Evolutionary conservation across 2,888 invertebrate genomes (phyloP).

Genomic region (Chrysolina oricalcia): DNA sequence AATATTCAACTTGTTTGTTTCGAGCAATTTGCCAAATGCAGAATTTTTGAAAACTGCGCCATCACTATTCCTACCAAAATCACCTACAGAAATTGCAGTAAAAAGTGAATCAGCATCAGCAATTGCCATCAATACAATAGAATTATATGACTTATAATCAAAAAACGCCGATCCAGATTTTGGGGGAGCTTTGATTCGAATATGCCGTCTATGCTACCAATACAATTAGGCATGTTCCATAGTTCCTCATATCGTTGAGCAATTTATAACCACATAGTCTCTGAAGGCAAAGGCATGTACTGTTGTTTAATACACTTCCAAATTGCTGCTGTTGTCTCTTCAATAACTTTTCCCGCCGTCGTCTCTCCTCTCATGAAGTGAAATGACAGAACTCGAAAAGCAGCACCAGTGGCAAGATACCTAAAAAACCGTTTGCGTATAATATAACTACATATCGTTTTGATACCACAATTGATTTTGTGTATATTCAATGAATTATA

Average conservation of each 20-base stretch:
- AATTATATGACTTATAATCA: conserved; percentile 41
- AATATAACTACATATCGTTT: conserved; percentile 26
- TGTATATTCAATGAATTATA: conserved; percentile 30
- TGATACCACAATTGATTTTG: conserved; percentile 32
- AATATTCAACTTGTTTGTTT: conserved; percentile 36
- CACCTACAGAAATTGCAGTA: conserved; percentile 40
- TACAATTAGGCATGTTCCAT: conserved; percentile 55
- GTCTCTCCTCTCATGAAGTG: conserved; percentile 36
- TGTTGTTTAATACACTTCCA: conserved; percentile 26
- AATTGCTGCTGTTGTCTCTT: conserved; percentile 32
- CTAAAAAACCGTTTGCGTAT: conserved; percentile 28
- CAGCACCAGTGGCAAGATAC: conserved; percentile 30
- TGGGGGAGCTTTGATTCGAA: conserved; percentile 31
- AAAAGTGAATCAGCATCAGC: conserved; percentile 31
- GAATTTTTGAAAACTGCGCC: conserved; percentile 39
- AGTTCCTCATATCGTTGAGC: conserved; percentile 45
- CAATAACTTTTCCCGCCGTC: too few species aligned
- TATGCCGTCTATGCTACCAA: conserved; percentile 54
- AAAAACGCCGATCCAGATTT: conserved; percentile 35
- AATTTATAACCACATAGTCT: conserved; percentile 46
- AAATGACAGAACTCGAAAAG: conserved; percentile 31
- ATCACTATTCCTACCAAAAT: conserved; percentile 40
- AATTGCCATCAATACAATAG: conserved; percentile 37
- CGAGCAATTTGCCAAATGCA: conserved; percentile 24
- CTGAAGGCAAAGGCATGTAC: conserved; percentile 38